Conservation (phyloP, 2,797 vertebrate species). For the Acanthurus tractus region DNA sequence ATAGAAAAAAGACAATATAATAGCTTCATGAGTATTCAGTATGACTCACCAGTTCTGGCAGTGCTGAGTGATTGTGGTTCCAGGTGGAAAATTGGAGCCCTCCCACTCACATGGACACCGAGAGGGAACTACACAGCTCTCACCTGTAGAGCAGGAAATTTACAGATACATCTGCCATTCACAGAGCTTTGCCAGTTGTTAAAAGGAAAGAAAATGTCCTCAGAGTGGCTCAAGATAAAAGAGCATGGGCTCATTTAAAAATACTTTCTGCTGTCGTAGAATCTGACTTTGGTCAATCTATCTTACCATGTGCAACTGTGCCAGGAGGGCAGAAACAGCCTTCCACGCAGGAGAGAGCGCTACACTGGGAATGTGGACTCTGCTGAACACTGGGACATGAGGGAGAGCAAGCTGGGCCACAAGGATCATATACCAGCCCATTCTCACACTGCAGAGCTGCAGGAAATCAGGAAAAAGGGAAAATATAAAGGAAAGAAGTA, state of each 20-base stretch:
- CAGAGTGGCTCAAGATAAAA: background rate
- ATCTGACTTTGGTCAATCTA: conserved; percentile 1
- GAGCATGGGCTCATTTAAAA: background rate
- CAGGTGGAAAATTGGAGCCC: conserved; percentile 87
- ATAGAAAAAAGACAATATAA: background rate
- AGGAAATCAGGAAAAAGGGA: background rate
- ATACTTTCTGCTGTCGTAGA: no score
- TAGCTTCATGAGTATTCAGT: background rate
- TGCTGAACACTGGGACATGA: conserved; percentile 81
- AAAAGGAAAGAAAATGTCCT: background rate
- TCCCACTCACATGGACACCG: conserved; percentile 91
- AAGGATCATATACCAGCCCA: conserved; percentile 89
- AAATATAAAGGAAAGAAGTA: background rate
- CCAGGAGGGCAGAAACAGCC: conserved; percentile 92
- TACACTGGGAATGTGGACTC: conserved; percentile 82
- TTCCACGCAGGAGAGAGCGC: conserved; percentile 87
- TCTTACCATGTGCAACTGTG: conserved; percentile 85
- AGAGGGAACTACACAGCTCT: conserved; percentile 79
- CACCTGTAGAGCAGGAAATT: conserved; percentile 72
- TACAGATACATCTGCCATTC: background rate
- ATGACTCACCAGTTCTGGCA: conserved; percentile 91
- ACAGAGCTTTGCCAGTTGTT: background rate
- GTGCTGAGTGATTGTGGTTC: conserved; percentile 80
- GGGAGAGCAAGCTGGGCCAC: conserved; percentile 87
- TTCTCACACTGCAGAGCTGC: conserved; percentile 93